These are phyloP conservation scores for Panagrolaimus sp. DNA, from an alignment of 1,140 invertebrate genomes.

Conservation along the genomic window DNA sequence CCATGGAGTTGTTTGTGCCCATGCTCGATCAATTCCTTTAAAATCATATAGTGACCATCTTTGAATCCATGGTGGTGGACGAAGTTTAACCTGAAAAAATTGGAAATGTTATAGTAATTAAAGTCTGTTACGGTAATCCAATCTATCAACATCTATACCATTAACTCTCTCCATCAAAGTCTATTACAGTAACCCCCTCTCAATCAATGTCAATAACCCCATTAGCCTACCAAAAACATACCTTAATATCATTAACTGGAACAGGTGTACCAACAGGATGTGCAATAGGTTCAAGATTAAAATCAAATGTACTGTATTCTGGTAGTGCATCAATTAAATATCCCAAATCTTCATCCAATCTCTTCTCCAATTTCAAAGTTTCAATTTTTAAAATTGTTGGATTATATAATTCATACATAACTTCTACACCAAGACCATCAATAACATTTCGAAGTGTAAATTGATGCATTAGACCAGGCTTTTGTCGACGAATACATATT, in stretches of 20 bases:
- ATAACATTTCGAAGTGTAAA: slow-evolving; percentile 88
- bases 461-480: slow-evolving; percentile 72
- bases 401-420: slow-evolving; percentile 85
- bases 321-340: slow-evolving; percentile 87
- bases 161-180: too few relatives aligned
- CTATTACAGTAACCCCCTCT: too few relatives aligned
- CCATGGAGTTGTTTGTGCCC: slow-evolving; percentile 48
- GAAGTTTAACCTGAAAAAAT: slow-evolving; percentile 50
- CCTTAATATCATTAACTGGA: slow-evolving; percentile 79
- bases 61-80: slow-evolving; percentile 50
- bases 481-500: slow-evolving; percentile 81
- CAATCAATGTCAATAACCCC: too few relatives aligned
- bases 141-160: too few relatives aligned
- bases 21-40: slow-evolving; percentile 51
- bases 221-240: slow-evolving; percentile 61
- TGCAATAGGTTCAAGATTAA: slow-evolving; percentile 80
- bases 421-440: slow-evolving; percentile 79
- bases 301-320: slow-evolving; percentile 85
- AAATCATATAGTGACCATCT: slow-evolving; percentile 50
- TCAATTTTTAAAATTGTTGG: slow-evolving; percentile 83
- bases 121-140: too few relatives aligned
- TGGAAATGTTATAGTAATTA: too few relatives aligned
- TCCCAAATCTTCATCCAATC: slow-evolving; percentile 78
- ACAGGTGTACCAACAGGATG: slow-evolving; percentile 70
- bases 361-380: slow-evolving; percentile 80